Percentiles rank a stretch among this genome's conserved stretches.
These are phyloP conservation scores for Panonychus citri DNA, from an alignment of 1,140 invertebrate species.

Conservation along the genomic window DNA sequence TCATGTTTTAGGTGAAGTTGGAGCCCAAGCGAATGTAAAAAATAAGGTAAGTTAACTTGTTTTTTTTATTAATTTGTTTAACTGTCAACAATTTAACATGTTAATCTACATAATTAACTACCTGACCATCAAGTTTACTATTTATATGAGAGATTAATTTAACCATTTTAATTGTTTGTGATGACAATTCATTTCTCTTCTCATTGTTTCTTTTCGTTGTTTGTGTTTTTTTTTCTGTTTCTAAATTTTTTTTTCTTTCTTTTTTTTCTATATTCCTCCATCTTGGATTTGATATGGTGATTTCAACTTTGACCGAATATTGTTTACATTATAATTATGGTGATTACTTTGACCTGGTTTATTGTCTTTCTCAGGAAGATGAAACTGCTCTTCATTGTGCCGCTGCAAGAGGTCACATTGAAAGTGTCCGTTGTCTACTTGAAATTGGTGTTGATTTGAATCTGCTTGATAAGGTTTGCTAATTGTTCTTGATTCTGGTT, in stretches of 20 bases:
- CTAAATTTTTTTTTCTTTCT: background rate
- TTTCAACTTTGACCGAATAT: background rate
- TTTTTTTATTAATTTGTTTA: background rate
- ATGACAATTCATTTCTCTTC: no score
- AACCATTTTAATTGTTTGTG: no score
- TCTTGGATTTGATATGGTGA: no score
- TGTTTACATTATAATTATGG: background rate
- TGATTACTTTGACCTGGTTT: background rate
- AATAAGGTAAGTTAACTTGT: slow-evolving; percentile 20
- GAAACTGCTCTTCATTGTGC: slow-evolving; percentile 34
- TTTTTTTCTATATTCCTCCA: no score
- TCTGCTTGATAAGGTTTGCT: slow-evolving; percentile 26
- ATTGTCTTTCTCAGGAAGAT: slow-evolving; percentile 26
- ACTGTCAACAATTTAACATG: no score
- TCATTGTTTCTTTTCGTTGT: background rate
- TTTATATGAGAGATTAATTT: no score
- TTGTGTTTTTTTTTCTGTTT: background rate
- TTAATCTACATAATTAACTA: no score
- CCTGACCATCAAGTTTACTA: no score
- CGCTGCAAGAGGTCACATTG: slow-evolving; percentile 29
- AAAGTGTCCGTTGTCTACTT: slow-evolving; percentile 33
- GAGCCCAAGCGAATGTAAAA: slow-evolving; percentile 22
- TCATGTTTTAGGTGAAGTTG: slow-evolving; percentile 25
- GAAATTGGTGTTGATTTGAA: slow-evolving; percentile 36
- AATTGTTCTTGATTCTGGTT: no score